A percentile compares a stretch with the other conserved stretches of the same genome.
These are phyloP conservation scores for Drosophila barbarae DNA, from an alignment of 2,888 invertebrate species.

Conservation along the genomic window DNA sequence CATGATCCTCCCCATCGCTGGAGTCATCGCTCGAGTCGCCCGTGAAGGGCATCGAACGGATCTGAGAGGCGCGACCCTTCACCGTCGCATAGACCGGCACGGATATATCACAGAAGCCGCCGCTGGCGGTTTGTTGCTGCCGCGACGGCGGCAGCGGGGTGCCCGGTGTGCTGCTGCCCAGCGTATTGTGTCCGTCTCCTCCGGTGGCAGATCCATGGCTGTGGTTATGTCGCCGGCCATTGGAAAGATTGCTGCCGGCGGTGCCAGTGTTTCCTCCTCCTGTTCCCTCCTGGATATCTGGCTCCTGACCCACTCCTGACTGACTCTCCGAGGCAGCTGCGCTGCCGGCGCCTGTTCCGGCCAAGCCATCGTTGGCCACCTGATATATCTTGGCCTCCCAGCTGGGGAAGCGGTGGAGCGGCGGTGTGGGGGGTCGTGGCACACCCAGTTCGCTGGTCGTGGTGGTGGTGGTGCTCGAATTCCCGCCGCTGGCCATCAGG, in stretches of 20 bases:
- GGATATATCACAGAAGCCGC: constrained; percentile 93
- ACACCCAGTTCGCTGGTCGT: constrained; percentile 76
- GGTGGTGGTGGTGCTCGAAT: constrained; percentile 81
- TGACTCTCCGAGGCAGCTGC: constrained; percentile 52
- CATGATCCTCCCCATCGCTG: constrained; percentile 91
- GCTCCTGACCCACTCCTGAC: constrained; percentile 53
- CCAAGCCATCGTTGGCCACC: constrained; percentile 84
- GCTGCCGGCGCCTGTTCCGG: constrained; percentile 54
- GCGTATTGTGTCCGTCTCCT: constrained; percentile 74
- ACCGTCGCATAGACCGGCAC: constrained; percentile 98
- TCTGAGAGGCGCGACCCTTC: constrained; percentile 97
- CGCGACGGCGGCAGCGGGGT: constrained; percentile 78
- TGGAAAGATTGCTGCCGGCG: constrained; percentile 55
- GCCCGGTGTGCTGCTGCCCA: constrained; percentile 65
- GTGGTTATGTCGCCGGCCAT: constrained; percentile 48
- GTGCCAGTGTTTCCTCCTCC: constrained; percentile 16
- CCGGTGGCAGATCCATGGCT: constrained; percentile 17
- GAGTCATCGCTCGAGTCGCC: constrained; percentile 97
- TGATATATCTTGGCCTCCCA: constrained; percentile 99
- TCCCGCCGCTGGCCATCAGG: constrained; percentile 81
- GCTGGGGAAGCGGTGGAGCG: constrained; percentile 92
- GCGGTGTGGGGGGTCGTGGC: constrained; percentile 91
- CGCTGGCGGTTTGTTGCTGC: constrained; percentile 81
- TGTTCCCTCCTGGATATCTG: constrained; percentile 55
- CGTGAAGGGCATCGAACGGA: constrained; percentile 96